Evolutionary conservation across 92 coral and sea anemone species (phyloP).

Genomic region (Porites evermanni): DNA sequence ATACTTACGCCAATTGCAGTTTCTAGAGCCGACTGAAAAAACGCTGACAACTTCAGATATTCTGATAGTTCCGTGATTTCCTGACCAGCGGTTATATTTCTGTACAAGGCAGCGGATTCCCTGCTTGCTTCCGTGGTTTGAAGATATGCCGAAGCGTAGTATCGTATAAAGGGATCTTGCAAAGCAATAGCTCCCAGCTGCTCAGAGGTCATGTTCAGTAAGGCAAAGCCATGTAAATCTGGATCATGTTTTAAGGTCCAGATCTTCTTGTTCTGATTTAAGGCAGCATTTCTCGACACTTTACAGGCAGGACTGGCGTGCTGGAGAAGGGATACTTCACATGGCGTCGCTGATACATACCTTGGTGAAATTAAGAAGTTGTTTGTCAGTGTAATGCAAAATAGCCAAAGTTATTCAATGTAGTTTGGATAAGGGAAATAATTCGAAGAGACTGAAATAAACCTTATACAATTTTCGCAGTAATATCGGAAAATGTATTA

Average conservation of each 20-base stretch:
- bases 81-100: background rate
- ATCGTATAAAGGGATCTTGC: conserved; percentile 28
- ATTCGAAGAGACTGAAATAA: too few relatives aligned
- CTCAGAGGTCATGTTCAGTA: conserved; percentile 27
- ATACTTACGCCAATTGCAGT: conserved; percentile 26
- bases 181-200: conserved; percentile 1
- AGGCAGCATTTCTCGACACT: background rate
- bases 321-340: conserved; percentile 41
- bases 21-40: conserved; percentile 25
- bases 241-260: conserved; percentile 9
- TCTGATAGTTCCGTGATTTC: conserved; percentile 17
- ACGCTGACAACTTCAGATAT: conserved; percentile 4
- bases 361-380: background rate
- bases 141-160: background rate
- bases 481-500: too few relatives aligned
- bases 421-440: too few relatives aligned
- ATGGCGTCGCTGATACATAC: conserved; percentile 11
- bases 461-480: too few relatives aligned
- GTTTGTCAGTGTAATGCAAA: too few relatives aligned
- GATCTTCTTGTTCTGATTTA: conserved; percentile 1
- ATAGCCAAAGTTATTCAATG: too few relatives aligned
- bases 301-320: conserved; percentile 12
- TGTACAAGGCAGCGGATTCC: background rate
- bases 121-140: background rate
- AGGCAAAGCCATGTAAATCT: conserved; percentile 6